Conservation (phyloP, 2,888 invertebrate genomes). For the Amorpha juglandis region DNA sequence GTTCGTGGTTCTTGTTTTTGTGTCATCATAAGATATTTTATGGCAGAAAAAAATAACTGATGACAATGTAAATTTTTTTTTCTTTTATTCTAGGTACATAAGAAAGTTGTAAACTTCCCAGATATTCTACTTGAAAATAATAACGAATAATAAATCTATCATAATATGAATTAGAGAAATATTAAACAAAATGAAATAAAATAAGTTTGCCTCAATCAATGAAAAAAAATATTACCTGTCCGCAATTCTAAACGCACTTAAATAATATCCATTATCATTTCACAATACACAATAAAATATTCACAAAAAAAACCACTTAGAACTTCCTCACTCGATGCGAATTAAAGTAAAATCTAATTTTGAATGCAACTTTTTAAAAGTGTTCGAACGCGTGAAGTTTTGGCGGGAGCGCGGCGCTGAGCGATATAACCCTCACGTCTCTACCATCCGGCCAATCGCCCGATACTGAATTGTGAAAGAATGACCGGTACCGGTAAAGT, state of each 20-base stretch:
- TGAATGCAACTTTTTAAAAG: slow-evolving; percentile 23
- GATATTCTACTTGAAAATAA: background rate
- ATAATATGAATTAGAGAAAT: too few relatives aligned
- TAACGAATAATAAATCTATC: background rate
- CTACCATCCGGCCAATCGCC: slow-evolving; percentile 27
- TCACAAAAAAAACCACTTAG: slow-evolving; percentile 13
- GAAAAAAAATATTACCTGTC: slow-evolving; percentile 8
- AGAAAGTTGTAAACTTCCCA: too few relatives aligned
- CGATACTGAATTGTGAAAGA: slow-evolving; percentile 30
- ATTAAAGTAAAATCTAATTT: background rate
- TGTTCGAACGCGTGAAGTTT: slow-evolving; percentile 26
- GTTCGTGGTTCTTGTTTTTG: too few relatives aligned
- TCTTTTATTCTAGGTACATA: too few relatives aligned
- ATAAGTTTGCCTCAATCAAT: background rate
- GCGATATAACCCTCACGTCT: slow-evolving; percentile 19
- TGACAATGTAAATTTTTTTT: too few relatives aligned
- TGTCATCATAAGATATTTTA: too few relatives aligned
- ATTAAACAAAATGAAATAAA: background rate
- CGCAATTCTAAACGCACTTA: slow-evolving; percentile 9
- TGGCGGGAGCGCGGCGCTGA: slow-evolving; percentile 24
- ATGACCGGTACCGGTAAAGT: slow-evolving; percentile 24
- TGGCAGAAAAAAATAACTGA: too few relatives aligned
- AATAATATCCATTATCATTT: slow-evolving; percentile 18
- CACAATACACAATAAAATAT: slow-evolving; percentile 11
- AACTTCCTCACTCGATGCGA: background rate